Percentiles rank a stretch among this genome's conserved stretches.
Conservation (phyloP, 2,797 vertebrate genomes). For the Bryconaethiops microstoma region DNA sequence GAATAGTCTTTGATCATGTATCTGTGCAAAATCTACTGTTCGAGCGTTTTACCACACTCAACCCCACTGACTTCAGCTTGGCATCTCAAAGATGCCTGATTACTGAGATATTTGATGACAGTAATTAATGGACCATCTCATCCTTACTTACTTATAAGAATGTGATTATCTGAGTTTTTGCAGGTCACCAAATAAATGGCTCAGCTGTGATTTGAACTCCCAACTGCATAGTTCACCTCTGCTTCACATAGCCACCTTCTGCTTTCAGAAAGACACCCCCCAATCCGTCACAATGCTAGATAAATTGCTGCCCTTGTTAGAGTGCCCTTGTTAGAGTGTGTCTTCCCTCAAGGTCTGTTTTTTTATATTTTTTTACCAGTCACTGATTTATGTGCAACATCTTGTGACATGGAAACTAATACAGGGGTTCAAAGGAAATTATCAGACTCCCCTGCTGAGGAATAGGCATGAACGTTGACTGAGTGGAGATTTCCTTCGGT, state of each 20-base stretch:
- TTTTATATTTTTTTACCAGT: constrained; percentile 30
- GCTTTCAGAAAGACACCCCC: constrained; percentile 6
- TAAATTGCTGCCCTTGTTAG: constrained; percentile 40
- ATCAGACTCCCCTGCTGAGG: constrained; percentile 38
- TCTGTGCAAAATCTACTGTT: no score
- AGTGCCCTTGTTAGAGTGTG: no score
- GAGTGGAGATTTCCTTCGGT: constrained; percentile 30
- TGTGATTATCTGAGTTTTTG: background rate
- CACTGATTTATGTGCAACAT: constrained; percentile 53
- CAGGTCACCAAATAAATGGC: background rate
- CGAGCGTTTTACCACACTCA: no score
- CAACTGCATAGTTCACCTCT: background rate
- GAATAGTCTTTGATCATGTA: no score
- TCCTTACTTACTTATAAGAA: background rate
- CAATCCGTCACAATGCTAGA: constrained; percentile 9
- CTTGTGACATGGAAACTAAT: constrained; percentile 50
- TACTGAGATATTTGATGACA: no score
- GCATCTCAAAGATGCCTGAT: no score
- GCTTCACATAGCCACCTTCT: background rate
- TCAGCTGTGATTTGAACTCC: background rate
- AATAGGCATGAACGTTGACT: constrained; percentile 19
- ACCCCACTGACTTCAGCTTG: no score
- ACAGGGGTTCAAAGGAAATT: constrained; percentile 48
- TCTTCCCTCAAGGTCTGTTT: constrained; percentile 33
- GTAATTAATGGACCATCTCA: no score